Conservation (phyloP, 1,140 invertebrate genomes). For the Samia ricini region DNA sequence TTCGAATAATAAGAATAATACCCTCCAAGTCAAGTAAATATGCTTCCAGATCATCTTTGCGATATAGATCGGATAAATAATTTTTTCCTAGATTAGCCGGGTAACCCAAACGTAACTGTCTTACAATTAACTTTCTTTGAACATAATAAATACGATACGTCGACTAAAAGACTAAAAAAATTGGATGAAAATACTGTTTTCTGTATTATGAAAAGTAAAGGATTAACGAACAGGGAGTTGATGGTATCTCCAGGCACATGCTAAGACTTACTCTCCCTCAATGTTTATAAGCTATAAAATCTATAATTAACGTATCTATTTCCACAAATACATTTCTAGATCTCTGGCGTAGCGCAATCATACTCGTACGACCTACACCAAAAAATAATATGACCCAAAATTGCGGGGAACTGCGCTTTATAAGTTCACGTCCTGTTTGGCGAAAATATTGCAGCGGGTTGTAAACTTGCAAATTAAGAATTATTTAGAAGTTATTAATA, state of each 20-base stretch:
- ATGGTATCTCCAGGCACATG: slow-evolving; percentile 27
- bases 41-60: neutral
- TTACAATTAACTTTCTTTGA: slow-evolving; percentile 6
- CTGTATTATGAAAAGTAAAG: slow-evolving; percentile 16
- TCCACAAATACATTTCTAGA: neutral
- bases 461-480: slow-evolving; percentile 6
- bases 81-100: slow-evolving; percentile 22
- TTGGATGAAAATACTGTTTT: slow-evolving; percentile 8
- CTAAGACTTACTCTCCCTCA: slow-evolving; percentile 2
- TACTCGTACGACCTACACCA: neutral
- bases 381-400: neutral
- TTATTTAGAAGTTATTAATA: neutral
- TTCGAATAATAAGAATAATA: too few relatives aligned
- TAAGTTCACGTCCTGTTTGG: slow-evolving; percentile 6
- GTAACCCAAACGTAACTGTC: slow-evolving; percentile 1
- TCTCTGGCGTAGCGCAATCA: neutral
- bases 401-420: neutral
- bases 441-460: slow-evolving; percentile 9
- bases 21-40: too few relatives aligned
- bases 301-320: slow-evolving; percentile 7
- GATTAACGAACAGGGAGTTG: slow-evolving; percentile 16
- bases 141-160: slow-evolving; percentile 3
- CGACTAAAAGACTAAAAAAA: neutral
- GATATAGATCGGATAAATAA: neutral
- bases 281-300: too few relatives aligned